Base-by-base conservation (phyloP, 2,113 vertebrate genomes). In the Hemibagrus wyckioides region DNA sequence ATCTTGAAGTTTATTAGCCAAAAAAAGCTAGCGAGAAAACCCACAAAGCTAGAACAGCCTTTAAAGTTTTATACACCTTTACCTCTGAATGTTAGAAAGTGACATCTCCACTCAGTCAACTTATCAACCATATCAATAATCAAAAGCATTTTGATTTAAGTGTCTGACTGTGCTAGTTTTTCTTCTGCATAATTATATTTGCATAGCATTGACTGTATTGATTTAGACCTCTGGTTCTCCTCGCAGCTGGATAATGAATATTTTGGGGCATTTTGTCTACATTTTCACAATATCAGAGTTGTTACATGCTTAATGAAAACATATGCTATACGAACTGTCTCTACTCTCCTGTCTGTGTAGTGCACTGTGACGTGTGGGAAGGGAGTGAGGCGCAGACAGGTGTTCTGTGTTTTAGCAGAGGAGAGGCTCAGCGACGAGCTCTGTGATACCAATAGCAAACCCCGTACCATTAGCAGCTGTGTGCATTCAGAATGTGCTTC, bases 351-450 rank as follows among this genome's bases (percentile, higher is more conserved):
- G 90, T 85, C 67, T 92, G 90, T 39, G 65, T 89, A 99, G 98
- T 99, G 98, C 88, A 90, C 94, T 87, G 97, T 96, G 86, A 97
- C 97, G 1, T 99, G 98, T 93, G 98, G 98, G 50, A 97, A 96
- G 91, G 98, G 97, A 50, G 92, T 92, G 90, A 96, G 93, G 50
- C 97, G 95, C 93, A 92, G 98, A 39, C 96, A 96, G 88, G 95
- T 99, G 33, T 96, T 94, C 92, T 99, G 98, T 92, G 94, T 94
- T 28, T 80, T 94, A 75, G 94, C 94, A 50, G 95, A 96, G 36
- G 96, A 97, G 65, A 94, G 92, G 77, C 89, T 98, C 89, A 95
- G 93, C 13, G 96, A 98, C 5, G 92, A 94, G 87, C 96, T 97
- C 90, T 99, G 98, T 88, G 94, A 97, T 80, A 89, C 92, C 30